These are phyloP conservation scores for Abrostola triplasia DNA, from an alignment of 2,888 invertebrate genomes.

Conservation along the genomic window DNA sequence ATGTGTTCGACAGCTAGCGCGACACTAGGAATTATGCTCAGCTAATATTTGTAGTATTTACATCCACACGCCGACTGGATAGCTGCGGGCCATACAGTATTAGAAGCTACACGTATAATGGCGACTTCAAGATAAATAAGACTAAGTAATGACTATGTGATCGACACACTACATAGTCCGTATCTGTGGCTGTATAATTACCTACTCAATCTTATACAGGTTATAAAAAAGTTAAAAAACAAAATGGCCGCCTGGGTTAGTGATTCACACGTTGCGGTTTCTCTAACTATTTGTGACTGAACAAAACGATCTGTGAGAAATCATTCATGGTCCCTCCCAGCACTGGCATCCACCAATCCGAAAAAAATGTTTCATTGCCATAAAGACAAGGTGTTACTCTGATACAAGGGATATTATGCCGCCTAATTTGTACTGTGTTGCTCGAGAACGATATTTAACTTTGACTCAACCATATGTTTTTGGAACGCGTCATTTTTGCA, in stretches of 20 bases:
- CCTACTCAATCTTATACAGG: constrained; percentile 56
- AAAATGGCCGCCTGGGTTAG: constrained; percentile 58
- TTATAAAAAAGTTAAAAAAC: constrained; percentile 50
- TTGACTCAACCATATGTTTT: constrained; percentile 71
- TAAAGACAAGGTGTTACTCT: constrained; percentile 69
- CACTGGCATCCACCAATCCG: constrained; percentile 69
- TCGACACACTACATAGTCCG: constrained; percentile 33
- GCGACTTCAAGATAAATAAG: constrained; percentile 16
- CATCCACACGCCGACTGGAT: constrained; percentile 62
- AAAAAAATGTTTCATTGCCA: constrained; percentile 67
- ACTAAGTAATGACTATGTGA: constrained; percentile 28
- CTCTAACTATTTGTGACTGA: constrained; percentile 71
- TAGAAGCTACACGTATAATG: constrained; percentile 12
- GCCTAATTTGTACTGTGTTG: constrained; percentile 73
- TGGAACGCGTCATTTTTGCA: constrained; percentile 70
- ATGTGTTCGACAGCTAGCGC: constrained; percentile 80
- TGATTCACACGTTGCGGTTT: constrained; percentile 75
- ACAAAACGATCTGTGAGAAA: constrained; percentile 60
- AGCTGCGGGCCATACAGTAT: constrained; percentile 26
- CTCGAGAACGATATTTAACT: constrained; percentile 65
- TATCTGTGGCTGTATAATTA: constrained; percentile 48
- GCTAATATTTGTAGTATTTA: constrained; percentile 79
- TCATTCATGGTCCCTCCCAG: constrained; percentile 65
- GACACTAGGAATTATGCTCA: constrained; percentile 75
- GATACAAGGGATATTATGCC: constrained; percentile 66